Percentiles rank a stretch among this genome's conserved stretches.
These are phyloP conservation scores for Sicus ferrugineus DNA, from an alignment of 2,888 invertebrate genomes.

Conservation along the genomic window DNA sequence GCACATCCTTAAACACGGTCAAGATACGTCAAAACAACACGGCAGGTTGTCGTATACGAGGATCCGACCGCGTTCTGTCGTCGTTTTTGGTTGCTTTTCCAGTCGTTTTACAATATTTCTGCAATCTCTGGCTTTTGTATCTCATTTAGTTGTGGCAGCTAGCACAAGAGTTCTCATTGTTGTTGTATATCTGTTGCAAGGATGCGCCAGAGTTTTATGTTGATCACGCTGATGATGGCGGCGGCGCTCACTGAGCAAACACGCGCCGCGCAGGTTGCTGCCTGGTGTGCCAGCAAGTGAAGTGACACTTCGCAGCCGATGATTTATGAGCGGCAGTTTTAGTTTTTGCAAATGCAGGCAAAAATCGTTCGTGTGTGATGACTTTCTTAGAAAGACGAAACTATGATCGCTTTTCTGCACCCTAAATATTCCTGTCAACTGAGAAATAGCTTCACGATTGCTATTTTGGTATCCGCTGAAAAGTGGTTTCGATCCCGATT, in stretches of 20 bases:
- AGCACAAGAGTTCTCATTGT: background rate
- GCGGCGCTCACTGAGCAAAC: constrained; percentile 34
- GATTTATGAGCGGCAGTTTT: constrained; percentile 37
- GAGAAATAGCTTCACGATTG: no score
- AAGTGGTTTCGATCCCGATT: no score
- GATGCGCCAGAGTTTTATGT: background rate
- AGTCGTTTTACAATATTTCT: background rate
- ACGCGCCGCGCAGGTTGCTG: constrained; percentile 13
- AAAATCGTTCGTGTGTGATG: no score
- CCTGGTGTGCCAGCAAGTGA: constrained; percentile 24
- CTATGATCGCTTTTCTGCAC: no score
- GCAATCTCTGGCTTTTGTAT: background rate
- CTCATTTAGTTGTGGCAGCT: background rate
- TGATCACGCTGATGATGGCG: constrained; percentile 31
- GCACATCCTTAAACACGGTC: constrained; percentile 3
- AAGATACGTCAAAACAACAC: constrained; percentile 22
- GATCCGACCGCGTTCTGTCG: background rate
- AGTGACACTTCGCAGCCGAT: constrained; percentile 24
- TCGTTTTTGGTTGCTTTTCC: background rate
- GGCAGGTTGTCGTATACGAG: background rate
- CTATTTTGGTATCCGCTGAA: no score
- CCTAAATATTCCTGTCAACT: no score
- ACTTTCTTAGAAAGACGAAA: no score
- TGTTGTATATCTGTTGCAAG: constrained; percentile 1
- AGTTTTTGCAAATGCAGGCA: no score